Evolutionary conservation across 2,888 invertebrate species (phyloP).

Genomic region (Rhyacophila evoluta): DNA sequence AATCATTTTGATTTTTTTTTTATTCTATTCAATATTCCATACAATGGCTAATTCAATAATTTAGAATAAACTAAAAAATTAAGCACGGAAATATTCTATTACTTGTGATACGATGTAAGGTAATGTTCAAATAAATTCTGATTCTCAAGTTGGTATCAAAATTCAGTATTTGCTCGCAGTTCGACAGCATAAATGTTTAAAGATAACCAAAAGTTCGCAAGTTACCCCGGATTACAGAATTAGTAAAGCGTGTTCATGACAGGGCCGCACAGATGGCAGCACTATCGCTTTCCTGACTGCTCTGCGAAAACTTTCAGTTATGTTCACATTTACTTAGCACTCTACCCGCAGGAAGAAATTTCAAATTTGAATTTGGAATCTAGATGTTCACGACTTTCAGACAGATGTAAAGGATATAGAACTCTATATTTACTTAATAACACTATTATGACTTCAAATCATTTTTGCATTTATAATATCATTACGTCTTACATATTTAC

Average conservation of each 20-base stretch:
- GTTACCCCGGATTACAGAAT: slow-evolving; percentile 47
- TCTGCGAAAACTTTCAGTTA: slow-evolving; percentile 20
- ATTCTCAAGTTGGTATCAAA: slow-evolving; percentile 26
- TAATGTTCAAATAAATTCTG: neutral
- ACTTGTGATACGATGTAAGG: neutral
- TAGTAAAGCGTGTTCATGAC: slow-evolving; percentile 47
- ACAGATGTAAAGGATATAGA: neutral
- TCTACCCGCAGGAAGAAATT: neutral
- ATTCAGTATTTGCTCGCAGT: slow-evolving; percentile 28
- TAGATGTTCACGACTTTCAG: neutral
- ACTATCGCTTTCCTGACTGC: slow-evolving; percentile 9
- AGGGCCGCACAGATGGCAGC: slow-evolving; percentile 41
- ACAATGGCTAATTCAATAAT: too few relatives aligned
- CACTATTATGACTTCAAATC: too few relatives aligned
- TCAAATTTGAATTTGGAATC: neutral
- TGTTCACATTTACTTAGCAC: neutral
- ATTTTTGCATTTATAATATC: too few relatives aligned
- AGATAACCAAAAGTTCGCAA: slow-evolving; percentile 37
- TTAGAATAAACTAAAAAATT: too few relatives aligned
- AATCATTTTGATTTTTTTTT: too few relatives aligned
- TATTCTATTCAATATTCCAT: too few relatives aligned
- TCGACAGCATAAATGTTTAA: slow-evolving; percentile 43
- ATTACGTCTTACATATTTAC: too few relatives aligned
- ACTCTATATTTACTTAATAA: too few relatives aligned
- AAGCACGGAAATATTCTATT: too few relatives aligned